These are phyloP conservation scores for Cyprinella venusta DNA, from an alignment of 2,797 vertebrate species.

Conservation along the genomic window DNA sequence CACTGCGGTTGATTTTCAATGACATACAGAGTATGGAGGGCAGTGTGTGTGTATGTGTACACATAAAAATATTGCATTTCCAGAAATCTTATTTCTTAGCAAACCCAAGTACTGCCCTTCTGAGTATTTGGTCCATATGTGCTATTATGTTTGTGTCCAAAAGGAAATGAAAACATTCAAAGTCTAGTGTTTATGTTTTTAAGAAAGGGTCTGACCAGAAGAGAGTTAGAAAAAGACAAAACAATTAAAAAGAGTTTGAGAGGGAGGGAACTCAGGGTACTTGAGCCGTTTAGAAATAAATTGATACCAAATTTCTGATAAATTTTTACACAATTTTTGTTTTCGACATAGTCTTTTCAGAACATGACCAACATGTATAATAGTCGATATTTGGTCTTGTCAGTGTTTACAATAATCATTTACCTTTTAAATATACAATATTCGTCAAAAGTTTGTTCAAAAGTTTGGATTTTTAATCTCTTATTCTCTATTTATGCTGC, in stretches of 20 bases:
- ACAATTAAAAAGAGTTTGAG: background rate
- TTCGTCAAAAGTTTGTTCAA: background rate
- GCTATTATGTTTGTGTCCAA: slow-evolving; percentile 27
- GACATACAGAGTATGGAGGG: slow-evolving; percentile 17
- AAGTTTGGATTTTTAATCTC: background rate
- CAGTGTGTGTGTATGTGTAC: slow-evolving; percentile 26
- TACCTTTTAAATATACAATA: background rate
- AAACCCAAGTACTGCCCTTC: slow-evolving; percentile 33
- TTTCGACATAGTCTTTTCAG: background rate
- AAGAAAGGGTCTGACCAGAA: slow-evolving; percentile 5
- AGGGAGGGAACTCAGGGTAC: background rate
- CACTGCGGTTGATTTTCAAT: slow-evolving; percentile 42
- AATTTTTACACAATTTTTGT: background rate
- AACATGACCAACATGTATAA: background rate
- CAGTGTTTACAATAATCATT: background rate
- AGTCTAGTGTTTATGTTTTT: slow-evolving; percentile 19
- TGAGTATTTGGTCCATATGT: slow-evolving; percentile 38
- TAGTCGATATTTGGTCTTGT: background rate
- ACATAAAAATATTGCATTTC: slow-evolving; percentile 1
- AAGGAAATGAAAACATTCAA: slow-evolving; percentile 40
- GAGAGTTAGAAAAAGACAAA: background rate
- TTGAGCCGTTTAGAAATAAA: slow-evolving; percentile 76
- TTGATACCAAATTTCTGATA: slow-evolving; percentile 52
- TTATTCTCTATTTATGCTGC: background rate
- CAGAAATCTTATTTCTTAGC: slow-evolving; percentile 36